Conservation (phyloP, 1,140 invertebrate species). For the Drosophila hydei region DNA sequence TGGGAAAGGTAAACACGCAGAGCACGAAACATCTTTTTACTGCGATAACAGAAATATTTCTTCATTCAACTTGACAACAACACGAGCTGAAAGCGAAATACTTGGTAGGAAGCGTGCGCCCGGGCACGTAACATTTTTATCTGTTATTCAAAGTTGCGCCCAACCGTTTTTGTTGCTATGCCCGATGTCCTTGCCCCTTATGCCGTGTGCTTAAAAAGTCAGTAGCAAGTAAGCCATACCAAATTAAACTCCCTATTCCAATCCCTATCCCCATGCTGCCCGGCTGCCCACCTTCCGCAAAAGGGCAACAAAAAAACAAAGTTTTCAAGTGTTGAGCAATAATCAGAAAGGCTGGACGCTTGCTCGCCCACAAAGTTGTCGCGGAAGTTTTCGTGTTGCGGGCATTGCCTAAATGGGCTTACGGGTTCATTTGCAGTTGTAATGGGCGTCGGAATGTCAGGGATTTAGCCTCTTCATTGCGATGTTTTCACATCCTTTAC, state of each 20-base stretch:
- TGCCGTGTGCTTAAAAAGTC: conserved; percentile 33
- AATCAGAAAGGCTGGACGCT: conserved; percentile 74
- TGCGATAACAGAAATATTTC: conserved; percentile 78
- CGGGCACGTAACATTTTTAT: conserved; percentile 78
- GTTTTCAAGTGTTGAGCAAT: conserved; percentile 79
- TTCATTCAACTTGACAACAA: conserved; percentile 65
- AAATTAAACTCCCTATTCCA: conserved; percentile 36
- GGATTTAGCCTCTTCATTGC: conserved; percentile 49
- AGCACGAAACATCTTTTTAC: conserved; percentile 78
- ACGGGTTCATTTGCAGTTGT: conserved; percentile 79
- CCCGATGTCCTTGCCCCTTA: conserved; percentile 8
- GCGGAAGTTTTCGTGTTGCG: conserved; percentile 67
- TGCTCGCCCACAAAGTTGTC: conserved; percentile 32
- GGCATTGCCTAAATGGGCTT: conserved; percentile 78
- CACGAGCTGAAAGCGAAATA: conserved; percentile 33
- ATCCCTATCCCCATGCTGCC: neutral
- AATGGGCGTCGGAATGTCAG: conserved; percentile 74
- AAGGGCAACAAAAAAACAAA: conserved; percentile 36
- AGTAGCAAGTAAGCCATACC: conserved; percentile 49
- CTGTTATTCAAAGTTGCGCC: conserved; percentile 76
- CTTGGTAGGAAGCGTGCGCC: conserved; percentile 15
- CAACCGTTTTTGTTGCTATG: conserved; percentile 24
- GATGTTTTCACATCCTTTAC: conserved; percentile 33
- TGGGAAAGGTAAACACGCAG: conserved; percentile 70
- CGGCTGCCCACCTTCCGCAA: neutral